Evolutionary conservation across 2,888 invertebrate species (phyloP).

Genomic region (Tetranychus truncatus): DNA sequence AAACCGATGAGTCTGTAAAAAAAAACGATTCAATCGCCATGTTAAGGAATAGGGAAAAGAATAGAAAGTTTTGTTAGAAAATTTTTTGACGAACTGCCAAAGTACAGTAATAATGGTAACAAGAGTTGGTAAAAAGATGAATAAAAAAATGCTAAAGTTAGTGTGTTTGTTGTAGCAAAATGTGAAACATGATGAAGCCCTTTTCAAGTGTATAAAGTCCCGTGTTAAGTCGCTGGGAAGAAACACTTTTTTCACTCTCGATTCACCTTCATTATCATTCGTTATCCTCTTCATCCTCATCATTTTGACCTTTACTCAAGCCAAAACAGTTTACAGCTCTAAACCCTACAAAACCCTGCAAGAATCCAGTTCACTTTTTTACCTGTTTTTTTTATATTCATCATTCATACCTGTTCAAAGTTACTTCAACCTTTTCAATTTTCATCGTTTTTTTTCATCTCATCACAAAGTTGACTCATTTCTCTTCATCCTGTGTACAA

Average conservation of each 20-base stretch:
- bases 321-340: neutral
- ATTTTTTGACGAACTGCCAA: neutral
- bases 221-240: neutral
- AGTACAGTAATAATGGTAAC: neutral
- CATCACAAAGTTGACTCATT: no score
- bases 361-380: neutral
- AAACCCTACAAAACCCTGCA: no score
- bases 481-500: no score
- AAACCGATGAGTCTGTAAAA: no score
- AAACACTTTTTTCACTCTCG: neutral
- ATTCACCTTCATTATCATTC: no score
- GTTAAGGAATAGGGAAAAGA: no score
- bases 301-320: neutral
- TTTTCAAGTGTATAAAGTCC: neutral
- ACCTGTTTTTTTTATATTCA: neutral
- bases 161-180: no score
- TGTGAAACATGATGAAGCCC: neutral
- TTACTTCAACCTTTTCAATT: no score
- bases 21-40: no score
- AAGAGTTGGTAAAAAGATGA: neutral
- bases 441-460: no score
- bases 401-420: no score
- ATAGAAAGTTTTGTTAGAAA: neutral
- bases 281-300: neutral
- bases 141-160: no score